A percentile compares a stretch with the other conserved stretches of the same genome.
Conservation (phyloP, 2,797 vertebrate species). For the Diplodus puntazzo region DNA sequence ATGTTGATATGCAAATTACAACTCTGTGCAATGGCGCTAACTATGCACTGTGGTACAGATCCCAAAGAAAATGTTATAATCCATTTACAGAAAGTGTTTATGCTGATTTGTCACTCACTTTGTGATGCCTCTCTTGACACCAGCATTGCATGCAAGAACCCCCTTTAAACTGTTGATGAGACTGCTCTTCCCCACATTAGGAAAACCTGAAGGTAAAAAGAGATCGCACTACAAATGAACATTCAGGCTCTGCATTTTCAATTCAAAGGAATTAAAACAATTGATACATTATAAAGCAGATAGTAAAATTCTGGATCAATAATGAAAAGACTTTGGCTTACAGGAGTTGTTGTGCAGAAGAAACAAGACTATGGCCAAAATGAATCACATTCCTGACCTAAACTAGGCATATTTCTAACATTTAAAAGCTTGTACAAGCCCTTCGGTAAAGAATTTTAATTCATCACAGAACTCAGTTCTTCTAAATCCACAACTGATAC, state of each 20-base stretch:
- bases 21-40: neutral
- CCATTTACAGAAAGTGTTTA: neutral
- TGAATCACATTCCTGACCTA: too few species aligned
- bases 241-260: neutral
- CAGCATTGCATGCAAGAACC: conserved; percentile 87
- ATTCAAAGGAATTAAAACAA: neutral
- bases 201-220: conserved; percentile 87
- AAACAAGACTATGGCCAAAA: too few species aligned
- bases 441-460: neutral
- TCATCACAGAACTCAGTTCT: neutral
- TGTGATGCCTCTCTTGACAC: conserved; percentile 90
- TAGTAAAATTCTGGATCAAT: too few species aligned
- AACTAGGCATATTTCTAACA: too few species aligned
- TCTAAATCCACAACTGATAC: neutral
- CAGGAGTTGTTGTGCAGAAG: too few species aligned
- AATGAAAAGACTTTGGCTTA: too few species aligned
- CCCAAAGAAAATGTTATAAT: neutral
- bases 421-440: neutral
- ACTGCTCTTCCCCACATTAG: conserved; percentile 98
- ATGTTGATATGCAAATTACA: neutral
- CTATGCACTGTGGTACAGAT: neutral
- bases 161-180: conserved; percentile 94
- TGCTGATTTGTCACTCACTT: conserved; percentile 83
- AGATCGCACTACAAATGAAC: neutral
- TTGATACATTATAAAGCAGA: neutral